phyloP scores from a whole-genome alignment of 2,113 vertebrate genomes.

The Okapia johnstoni region DNA sequence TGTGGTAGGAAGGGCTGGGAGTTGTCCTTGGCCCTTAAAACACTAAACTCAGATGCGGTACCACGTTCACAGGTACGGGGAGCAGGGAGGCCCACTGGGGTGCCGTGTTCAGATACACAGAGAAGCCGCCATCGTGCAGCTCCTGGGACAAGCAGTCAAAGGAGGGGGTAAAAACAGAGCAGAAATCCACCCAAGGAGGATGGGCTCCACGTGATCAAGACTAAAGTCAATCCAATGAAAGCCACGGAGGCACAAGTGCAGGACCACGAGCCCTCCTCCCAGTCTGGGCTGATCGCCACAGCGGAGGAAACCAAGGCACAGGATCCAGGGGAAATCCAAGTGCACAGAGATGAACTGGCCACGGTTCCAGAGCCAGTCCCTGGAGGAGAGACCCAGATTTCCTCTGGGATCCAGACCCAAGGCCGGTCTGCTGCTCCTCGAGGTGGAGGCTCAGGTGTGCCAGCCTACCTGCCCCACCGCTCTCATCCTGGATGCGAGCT shows the following conservation, averaged over 20 bases:
- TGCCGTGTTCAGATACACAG: fast-evolving
- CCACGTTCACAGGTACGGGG: not conserved
- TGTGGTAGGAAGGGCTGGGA: not conserved
- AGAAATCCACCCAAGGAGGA: not conserved
- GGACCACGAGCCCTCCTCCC: not conserved
- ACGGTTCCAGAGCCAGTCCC: not conserved
- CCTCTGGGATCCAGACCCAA: not conserved
- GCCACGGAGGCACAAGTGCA: not conserved
- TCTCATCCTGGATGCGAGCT: not conserved
- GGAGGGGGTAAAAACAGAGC: too few relatives aligned
- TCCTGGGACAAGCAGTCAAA: fast-evolving
- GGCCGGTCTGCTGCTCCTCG: not conserved
- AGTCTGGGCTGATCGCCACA: not conserved
- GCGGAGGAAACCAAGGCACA: not conserved
- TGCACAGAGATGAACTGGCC: not conserved
- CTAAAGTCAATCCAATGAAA: not conserved
- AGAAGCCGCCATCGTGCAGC: fast-evolving
- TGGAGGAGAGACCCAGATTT: not conserved
- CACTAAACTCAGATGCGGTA: fast-evolving
- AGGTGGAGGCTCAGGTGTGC: not conserved
- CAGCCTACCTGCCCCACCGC: not conserved
- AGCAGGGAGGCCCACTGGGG: not conserved
- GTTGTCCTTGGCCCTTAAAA: not conserved
- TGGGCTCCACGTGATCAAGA: not conserved
- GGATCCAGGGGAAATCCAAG: not conserved